Base-by-base conservation (phyloP, 2,888 invertebrate genomes). In the Euspilapteryx auroguttella region DNA sequence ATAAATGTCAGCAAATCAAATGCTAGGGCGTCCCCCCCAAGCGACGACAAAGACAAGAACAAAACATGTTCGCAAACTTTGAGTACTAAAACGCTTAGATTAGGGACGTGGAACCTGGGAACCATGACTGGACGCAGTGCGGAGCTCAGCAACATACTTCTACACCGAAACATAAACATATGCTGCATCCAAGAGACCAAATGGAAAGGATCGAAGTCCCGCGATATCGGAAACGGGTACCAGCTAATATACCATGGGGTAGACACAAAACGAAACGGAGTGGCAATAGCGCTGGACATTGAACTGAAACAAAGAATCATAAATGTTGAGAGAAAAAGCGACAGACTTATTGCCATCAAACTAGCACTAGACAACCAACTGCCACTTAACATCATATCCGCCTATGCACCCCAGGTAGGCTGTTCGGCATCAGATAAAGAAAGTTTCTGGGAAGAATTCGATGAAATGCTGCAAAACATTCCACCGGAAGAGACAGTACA, bases 291-390 rank as follows among this genome's bases (percentile, higher is more conserved):
- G 3, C 8, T 14, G 7, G 29, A 34, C 14, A 2, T 12, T 2
- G 10, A 36, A n/a, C 29, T 36, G 12, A 32, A 30, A 25, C 12
- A 29, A 7, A 20, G 32, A 9, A 33, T 36, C 1, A 27, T 40
- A 1, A 14, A 34, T 4, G 14, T 37, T 1, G 25, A 34, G 3
- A 29, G 36, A 23, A 21, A 12, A 30, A 35, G 32, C 9, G 34
- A 33, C 10, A 12, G 34, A n/a, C 22, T 39, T 3, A 39, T 38
- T 4, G 14, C 29, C 2, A 24, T 39, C 1, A 39, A 37, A 28
- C 20, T 37, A 5, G 34, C 33, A 3, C 5, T 38, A 12, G 38
- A 38, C 13, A 22, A 28, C 3, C 34, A 35, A 14, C 29, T 14
- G 3, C 3, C n/a, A n/a, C n/a, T 25, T 3, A 25, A 13, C 14